Conservation (phyloP, 2,113 vertebrate genomes). For the Recurvirostra avosetta region DNA sequence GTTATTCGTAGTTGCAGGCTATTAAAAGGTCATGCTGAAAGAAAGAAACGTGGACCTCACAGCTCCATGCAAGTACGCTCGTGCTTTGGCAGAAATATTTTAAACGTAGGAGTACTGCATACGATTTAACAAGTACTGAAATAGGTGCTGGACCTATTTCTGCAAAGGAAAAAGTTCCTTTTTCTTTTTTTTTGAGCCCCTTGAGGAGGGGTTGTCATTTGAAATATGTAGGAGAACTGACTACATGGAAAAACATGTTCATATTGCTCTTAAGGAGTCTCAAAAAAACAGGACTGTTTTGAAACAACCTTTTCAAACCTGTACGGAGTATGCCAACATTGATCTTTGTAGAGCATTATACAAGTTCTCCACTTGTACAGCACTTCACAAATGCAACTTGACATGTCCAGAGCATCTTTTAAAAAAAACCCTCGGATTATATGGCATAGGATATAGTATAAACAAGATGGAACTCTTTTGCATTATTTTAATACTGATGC, state of each 20-base stretch:
- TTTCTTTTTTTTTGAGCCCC: neutral
- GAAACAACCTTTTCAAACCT: neutral
- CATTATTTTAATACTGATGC: neutral
- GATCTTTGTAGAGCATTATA: neutral
- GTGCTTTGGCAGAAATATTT: neutral
- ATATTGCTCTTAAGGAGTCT: neutral
- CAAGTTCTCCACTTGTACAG: neutral
- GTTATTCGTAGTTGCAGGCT: neutral
- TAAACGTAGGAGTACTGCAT: neutral
- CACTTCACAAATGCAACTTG: neutral
- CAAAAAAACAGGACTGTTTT: neutral
- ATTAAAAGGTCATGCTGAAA: neutral
- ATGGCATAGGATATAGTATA: too few species aligned
- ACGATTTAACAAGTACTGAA: neutral
- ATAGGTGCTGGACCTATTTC: neutral
- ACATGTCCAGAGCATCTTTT: neutral
- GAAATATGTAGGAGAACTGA: neutral
- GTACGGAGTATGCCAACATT: accelerated
- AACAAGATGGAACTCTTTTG: neutral
- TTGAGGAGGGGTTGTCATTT: neutral
- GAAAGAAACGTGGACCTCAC: neutral
- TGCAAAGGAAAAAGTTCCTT: neutral
- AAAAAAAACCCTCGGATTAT: neutral
- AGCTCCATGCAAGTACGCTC: neutral
- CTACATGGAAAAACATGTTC: neutral